Percentiles rank a stretch among this genome's conserved stretches.
These are phyloP conservation scores for Pseudopleuronectes americanus DNA, from an alignment of 2,797 vertebrate genomes.

Conservation along the genomic window DNA sequence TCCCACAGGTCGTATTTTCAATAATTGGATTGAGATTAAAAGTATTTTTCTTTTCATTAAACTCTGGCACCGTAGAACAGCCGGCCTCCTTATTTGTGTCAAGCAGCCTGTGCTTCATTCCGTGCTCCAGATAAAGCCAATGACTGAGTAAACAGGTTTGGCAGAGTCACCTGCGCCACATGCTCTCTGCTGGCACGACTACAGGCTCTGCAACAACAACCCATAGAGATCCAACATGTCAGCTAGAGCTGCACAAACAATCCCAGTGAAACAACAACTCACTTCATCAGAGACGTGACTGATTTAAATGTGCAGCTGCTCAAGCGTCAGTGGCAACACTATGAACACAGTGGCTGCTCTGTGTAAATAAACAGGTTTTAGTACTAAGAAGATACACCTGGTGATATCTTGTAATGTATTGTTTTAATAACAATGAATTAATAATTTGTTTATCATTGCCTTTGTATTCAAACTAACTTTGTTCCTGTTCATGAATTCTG, in stretches of 20 bases:
- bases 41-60: not conserved
- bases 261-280: too few species aligned
- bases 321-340: too few species aligned
- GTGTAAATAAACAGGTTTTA: too few species aligned
- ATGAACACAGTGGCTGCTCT: too few species aligned
- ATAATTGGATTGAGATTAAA: not conserved
- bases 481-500: too few species aligned
- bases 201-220: not conserved
- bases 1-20: not conserved
- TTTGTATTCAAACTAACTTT: too few species aligned
- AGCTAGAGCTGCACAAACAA: not conserved
- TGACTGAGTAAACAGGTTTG: slow-evolving; percentile 21
- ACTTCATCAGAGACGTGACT: too few species aligned
- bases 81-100: not conserved
- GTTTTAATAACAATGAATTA: too few species aligned
- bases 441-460: too few species aligned
- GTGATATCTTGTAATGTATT: too few species aligned
- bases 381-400: too few species aligned
- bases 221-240: not conserved
- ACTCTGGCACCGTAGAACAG: not conserved
- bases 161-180: slow-evolving; percentile 24
- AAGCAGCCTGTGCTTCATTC: not conserved
- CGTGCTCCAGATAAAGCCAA: slow-evolving; percentile 11
- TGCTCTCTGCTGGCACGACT: slow-evolving; percentile 13
- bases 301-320: too few species aligned